Evolutionary conservation across 2,888 invertebrate genomes (phyloP), one percentile per base, ranked within the genome.

Genomic region (Myopa testacea): DNA sequence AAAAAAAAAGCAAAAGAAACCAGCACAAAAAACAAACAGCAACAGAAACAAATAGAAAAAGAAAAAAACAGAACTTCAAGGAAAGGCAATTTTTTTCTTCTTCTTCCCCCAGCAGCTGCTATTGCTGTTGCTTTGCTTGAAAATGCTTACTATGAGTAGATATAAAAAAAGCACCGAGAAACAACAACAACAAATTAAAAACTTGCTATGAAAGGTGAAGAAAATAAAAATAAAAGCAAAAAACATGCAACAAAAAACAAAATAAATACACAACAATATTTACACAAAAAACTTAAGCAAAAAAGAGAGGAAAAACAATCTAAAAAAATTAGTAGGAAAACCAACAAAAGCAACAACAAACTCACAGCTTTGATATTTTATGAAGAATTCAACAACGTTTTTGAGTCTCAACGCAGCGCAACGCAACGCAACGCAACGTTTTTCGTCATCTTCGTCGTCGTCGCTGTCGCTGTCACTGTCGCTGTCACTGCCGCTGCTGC

Each of bases 241-340:
- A 82, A 79, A 83, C 84, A 79, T 84, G 82, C 82, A 84, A 82
- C 84, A 83, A 84, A 80, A 79, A 81, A 79, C 78, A 83, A 82
- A 81, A 82, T 34, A 62, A 72, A 62, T n/a, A n/a, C 40, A 40
- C 60, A 38, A 19, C n/a, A 62, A 73, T n/a, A 60, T 50, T 63
- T 52, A 65, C 19, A 70, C 63, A 60, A 69, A 60, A 69, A 58
- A 75, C 58, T 68, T n/a, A 55, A 69, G 38, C n/a, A 40, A 75
- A 75, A 68, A 80, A 81, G 76, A 79, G 83, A 71, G 82, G 81
- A 80, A 81, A 84, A 85, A 84, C 84, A 83, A 85, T 52, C 38
- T 7, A 65, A 76, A 65, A 84, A 82, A 76, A 60, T 14, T 73
- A 67, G 58, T 77, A 72, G 40, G 76, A 63, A 26, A 80, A 83